Evolutionary conservation across 2,888 invertebrate genomes (phyloP).

Genomic region (Trichopoda pennipes): DNA sequence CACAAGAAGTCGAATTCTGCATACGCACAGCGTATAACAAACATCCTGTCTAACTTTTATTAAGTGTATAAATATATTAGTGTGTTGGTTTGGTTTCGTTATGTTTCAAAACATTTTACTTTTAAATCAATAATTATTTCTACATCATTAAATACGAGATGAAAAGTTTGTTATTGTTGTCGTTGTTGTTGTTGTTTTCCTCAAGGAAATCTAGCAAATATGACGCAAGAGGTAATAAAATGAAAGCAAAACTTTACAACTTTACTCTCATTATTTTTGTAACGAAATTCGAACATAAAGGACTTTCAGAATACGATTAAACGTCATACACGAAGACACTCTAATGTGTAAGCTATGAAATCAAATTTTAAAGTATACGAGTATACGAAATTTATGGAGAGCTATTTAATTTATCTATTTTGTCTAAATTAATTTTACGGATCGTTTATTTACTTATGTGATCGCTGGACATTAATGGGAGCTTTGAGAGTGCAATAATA

Average conservation of each 20-base stretch:
- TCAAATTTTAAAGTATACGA: too few relatives aligned
- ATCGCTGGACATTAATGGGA: too few relatives aligned
- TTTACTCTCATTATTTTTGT: not conserved
- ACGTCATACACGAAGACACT: too few relatives aligned
- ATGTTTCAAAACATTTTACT: slow-evolving; percentile 37
- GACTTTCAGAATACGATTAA: not conserved
- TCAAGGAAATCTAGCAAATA: not conserved
- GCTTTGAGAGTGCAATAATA: too few relatives aligned
- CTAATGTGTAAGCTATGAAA: too few relatives aligned
- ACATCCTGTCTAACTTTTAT: too few relatives aligned
- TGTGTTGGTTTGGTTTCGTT: not conserved
- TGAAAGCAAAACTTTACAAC: not conserved
- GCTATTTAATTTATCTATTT: too few relatives aligned
- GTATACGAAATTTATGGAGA: too few relatives aligned
- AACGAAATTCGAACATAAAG: not conserved
- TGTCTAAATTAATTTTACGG: too few relatives aligned
- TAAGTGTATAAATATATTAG: not conserved
- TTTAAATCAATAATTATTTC: slow-evolving; percentile 67
- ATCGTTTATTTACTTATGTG: too few relatives aligned
- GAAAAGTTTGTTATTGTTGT: not conserved
- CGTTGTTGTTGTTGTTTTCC: not conserved
- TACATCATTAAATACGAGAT: slow-evolving; percentile 63
- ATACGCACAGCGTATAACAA: too few relatives aligned
- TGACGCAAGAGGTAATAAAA: not conserved
- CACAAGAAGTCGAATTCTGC: too few relatives aligned